Evolutionary conservation across 2,113 vertebrate species (phyloP), one percentile per base, ranked within the genome.

Genomic region (Pachyramphus minor): DNA sequence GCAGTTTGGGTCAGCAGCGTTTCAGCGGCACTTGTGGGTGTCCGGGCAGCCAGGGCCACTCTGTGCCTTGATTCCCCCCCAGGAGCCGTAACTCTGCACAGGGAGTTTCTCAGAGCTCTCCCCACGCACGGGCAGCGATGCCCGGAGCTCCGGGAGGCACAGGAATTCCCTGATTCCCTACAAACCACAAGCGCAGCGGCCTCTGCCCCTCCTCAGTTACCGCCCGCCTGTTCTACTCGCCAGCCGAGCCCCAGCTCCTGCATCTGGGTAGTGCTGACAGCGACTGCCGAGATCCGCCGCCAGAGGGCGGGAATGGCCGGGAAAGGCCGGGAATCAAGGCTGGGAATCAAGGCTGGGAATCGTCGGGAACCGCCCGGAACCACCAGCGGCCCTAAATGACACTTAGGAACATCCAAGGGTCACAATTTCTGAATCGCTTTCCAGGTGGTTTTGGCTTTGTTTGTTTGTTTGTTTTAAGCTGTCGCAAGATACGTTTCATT

Each of bases 281-380:
- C 14, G 9, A 31, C 27, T 21, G 24, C 27, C 9, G 3, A 59
- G 14, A 77, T 24, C n/a, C 35, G 50, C 97, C 97, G 94, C 95
- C 9, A 96, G 98, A 95, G 97, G 96, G 98, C 97, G 94, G 96
- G 96, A 84, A 58, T 56, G 31, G 55, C 79, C 71, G 30, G 13
- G 56, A 14, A 23, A 20, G 19, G 23, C 22, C 27, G 33, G 55
- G 52, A 53, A 53, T 10, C 11, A 4, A 50, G 8, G 14, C 41
- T 12, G 12, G 41, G 47, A 20, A 60, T 15, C 23, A n/a, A n/a
- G 2, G 5, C n/a, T 6, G 33, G 56, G 52, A 55, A 55, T 19
- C 8, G 47, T 11, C 11, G 11, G 21, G 45, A 28, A 16, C 5
- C 21, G 45, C 45, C 45, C 9, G n/a, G n/a, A n/a, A n/a, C n/a